Percentiles rank a stretch among this genome's conserved stretches.
Evolutionary conservation across 2,888 invertebrate genomes (phyloP).

Genomic region (Tipula lateralis): DNA sequence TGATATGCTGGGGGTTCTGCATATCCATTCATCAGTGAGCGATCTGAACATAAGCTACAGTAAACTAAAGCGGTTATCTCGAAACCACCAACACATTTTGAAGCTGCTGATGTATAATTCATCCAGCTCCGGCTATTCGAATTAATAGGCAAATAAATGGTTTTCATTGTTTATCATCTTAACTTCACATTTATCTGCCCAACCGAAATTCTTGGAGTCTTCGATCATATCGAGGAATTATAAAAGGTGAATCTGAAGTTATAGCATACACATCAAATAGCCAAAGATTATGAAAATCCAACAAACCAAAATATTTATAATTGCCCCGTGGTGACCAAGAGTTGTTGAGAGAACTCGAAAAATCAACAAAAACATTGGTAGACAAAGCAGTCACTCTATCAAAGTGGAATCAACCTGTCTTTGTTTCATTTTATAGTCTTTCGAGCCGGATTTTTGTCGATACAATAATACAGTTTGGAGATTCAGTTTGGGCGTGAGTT

Average conservation of each 20-base stretch:
- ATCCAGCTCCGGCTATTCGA: slow-evolving; percentile 66
- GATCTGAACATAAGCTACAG: slow-evolving; percentile 77
- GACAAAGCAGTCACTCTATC: no score
- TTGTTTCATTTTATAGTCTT: no score
- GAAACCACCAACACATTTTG: slow-evolving; percentile 74
- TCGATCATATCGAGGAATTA: slow-evolving; percentile 79
- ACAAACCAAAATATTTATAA: no score
- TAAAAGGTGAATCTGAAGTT: slow-evolving; percentile 75
- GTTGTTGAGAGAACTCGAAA: no score
- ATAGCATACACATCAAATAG: slow-evolving; percentile 86
- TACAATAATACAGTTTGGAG: no score
- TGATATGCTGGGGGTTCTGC: slow-evolving; percentile 82
- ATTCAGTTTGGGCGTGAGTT: no score
- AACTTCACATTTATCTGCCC: slow-evolving; percentile 92
- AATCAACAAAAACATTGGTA: no score
- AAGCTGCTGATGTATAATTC: slow-evolving; percentile 75
- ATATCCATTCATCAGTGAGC: slow-evolving; percentile 75
- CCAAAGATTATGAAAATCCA: slow-evolving; percentile 92
- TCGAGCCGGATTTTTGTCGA: no score
- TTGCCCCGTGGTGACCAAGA: no score
- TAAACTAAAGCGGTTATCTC: slow-evolving; percentile 82
- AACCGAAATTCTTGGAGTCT: slow-evolving; percentile 89
- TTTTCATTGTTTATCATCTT: slow-evolving; percentile 83
- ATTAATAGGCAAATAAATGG: slow-evolving; percentile 76
- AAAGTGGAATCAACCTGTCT: no score